These are phyloP conservation scores for Tupaia chinensis DNA, from an alignment of 2,113 vertebrate species.

Conservation along the genomic window DNA sequence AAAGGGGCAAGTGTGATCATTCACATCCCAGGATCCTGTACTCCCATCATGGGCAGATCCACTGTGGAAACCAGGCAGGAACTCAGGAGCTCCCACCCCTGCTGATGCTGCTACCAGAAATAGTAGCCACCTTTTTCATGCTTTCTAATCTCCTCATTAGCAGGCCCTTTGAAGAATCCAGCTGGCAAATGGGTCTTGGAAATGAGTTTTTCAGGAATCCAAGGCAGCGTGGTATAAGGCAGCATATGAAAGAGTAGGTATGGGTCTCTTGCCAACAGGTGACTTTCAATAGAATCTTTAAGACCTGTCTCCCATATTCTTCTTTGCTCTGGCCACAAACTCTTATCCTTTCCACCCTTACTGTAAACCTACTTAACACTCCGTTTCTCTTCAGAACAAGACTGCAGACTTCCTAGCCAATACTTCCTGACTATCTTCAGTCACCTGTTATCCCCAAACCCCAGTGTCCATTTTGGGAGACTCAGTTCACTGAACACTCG, in stretches of 20 bases:
- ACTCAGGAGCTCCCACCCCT: not conserved
- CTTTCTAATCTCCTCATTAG: not conserved
- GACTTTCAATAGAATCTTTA: not conserved
- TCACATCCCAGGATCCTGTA: not conserved
- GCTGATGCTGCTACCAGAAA: not conserved
- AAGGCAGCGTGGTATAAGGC: not conserved
- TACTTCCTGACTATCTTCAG: not conserved
- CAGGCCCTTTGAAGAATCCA: not conserved
- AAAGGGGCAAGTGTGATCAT: not conserved
- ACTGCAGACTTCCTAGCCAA: too few relatives aligned
- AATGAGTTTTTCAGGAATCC: not conserved
- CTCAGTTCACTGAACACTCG: not conserved
- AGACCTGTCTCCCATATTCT: not conserved
- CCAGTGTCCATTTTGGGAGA: not conserved
- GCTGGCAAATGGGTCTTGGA: not conserved
- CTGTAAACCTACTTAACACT: not conserved
- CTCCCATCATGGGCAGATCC: rapidly evolving
- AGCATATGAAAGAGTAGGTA: not conserved
- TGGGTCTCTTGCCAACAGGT: not conserved
- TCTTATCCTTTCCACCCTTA: not conserved
- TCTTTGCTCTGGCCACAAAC: not conserved
- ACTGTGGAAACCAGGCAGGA: not conserved
- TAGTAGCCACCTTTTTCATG: not conserved
- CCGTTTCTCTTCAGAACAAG: not conserved
- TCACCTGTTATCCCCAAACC: not conserved